Conservation (phyloP, 2,113 vertebrate genomes). For the Hemiscyllium ocellatum region DNA sequence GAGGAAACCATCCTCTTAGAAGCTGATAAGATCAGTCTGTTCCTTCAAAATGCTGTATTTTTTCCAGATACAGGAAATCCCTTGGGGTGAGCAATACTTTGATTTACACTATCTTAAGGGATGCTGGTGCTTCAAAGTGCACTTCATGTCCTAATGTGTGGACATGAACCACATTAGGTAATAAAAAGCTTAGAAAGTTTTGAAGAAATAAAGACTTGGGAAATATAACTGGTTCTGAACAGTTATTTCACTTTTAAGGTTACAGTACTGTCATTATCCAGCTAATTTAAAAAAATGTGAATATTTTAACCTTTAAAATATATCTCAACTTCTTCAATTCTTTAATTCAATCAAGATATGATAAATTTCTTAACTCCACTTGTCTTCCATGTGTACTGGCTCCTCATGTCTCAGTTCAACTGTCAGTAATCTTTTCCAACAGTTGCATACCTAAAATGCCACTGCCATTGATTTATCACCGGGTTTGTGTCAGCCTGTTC, state of each 20-base stretch:
- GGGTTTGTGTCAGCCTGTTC: slow-evolving; percentile 18
- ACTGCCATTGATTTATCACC: slow-evolving; percentile 13
- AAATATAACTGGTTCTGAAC: neutral
- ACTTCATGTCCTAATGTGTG: neutral
- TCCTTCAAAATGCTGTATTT: neutral
- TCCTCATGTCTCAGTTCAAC: neutral
- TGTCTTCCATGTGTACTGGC: too few relatives aligned
- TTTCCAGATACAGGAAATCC: slow-evolving; percentile 1
- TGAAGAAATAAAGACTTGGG: neutral
- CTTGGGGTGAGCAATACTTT: neutral
- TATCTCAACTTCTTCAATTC: neutral
- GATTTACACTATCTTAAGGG: slow-evolving; percentile 13
- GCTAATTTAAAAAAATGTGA: neutral
- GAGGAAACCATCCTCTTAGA: neutral
- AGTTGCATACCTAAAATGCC: slow-evolving; percentile 17
- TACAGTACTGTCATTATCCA: neutral
- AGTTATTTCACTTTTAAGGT: neutral
- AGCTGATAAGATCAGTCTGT: slow-evolving; percentile 30
- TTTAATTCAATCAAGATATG: neutral
- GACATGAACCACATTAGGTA: neutral
- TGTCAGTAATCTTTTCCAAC: slow-evolving; percentile 24
- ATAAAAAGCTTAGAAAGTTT: neutral
- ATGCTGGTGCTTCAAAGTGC: slow-evolving; percentile 5
- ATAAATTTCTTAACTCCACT: slow-evolving; percentile 25
- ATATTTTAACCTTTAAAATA: neutral